phyloP scores from a whole-genome alignment of 35 echinoderm and acorn worm species.

The Ophioderma brevispina region DNA sequence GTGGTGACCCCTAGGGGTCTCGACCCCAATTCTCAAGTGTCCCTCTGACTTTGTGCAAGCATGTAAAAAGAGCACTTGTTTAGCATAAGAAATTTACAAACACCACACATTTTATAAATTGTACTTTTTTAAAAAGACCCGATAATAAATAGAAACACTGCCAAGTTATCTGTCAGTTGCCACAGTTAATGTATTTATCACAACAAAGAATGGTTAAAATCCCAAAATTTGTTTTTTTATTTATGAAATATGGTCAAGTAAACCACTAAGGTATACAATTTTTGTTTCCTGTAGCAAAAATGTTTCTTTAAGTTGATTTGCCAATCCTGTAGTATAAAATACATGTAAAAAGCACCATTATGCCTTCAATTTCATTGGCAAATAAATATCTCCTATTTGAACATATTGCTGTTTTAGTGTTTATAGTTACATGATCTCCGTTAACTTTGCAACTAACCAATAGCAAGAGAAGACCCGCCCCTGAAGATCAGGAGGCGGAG shows the following conservation, averaged over 20 bases:
- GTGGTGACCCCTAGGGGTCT: background rate
- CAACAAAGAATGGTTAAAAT: background rate
- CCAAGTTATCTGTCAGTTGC: too few relatives aligned
- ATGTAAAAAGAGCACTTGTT: constrained; percentile 1
- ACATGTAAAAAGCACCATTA: too few relatives aligned
- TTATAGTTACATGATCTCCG: too few relatives aligned
- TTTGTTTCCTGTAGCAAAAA: too few relatives aligned
- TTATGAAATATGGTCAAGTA: background rate
- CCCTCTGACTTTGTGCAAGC: background rate
- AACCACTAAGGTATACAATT: background rate
- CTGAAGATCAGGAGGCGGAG: too few relatives aligned
- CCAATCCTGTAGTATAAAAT: too few relatives aligned
- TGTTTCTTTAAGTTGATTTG: too few relatives aligned
- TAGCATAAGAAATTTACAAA: background rate
- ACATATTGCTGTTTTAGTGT: too few relatives aligned
- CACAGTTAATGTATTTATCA: background rate
- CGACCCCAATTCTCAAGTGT: background rate
- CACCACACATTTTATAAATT: background rate
- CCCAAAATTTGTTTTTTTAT: background rate
- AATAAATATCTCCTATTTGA: too few relatives aligned
- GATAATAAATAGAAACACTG: background rate
- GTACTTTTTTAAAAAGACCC: background rate
- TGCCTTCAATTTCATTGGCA: too few relatives aligned
- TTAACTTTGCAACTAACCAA: too few relatives aligned
- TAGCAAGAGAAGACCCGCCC: too few relatives aligned